Base-by-base conservation (phyloP, 2,113 vertebrate species). In the Epinephelus moara region DNA sequence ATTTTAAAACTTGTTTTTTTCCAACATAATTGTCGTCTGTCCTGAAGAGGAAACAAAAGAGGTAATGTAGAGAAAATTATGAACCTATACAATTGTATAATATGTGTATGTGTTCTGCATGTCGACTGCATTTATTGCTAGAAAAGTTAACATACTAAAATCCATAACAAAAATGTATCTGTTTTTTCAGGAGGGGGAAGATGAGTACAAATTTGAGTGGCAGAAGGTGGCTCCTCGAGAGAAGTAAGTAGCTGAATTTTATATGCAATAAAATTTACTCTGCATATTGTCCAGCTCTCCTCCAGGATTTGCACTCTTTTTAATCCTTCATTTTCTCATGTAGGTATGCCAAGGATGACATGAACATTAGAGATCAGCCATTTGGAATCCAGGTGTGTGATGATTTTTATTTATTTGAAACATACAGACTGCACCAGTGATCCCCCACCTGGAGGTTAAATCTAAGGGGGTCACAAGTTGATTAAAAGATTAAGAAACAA, bases 191-290 rank as follows among this genome's bases (percentile, higher is more conserved):
- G 98, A 98, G 60, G 98, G 98, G 84, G 97, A 99, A 74, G 97
- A 97, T 0, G 98, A 99, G 45, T 99, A 96, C 89, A 99, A 98
- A 93, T 99, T 99, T 96, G 98, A 99, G 95, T 99, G 98, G 98
- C 98, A 99, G 92, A 99, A 99, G 89, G 95, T 90, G 15, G 98
- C 98, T 62, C 98, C 98, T 75, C 95, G 98, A 95, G 98, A 99
- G 93, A 99, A 99, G 98, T 99, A 96, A 95, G 95, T 88, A 55
- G 11, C 62, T 37, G 1, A 53, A 73, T 42, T 70, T 55, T 64
- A 59, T 19, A 74, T 23, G 47, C 23, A 56, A 15, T n/a, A 0
- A 37, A 2, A 4, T 61, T 45, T 66, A 64, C 3, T 21, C 23
- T 1, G 2, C 2, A 37, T 67, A 3, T 66, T 73, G 3, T 53